Base-by-base conservation (phyloP, 2,113 vertebrate species). In the Mola mola region DNA sequence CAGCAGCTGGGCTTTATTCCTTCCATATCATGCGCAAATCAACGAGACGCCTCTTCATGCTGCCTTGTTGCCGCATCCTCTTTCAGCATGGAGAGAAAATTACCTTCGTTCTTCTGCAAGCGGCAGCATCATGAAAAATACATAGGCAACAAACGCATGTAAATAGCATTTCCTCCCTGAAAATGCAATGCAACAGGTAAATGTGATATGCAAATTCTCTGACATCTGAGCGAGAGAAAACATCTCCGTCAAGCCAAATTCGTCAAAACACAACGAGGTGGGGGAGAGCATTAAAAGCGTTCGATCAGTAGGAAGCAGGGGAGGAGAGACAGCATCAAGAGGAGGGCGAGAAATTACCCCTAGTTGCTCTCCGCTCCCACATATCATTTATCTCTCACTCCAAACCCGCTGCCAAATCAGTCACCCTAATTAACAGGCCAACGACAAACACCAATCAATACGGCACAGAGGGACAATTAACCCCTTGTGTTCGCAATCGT, bases 401-500 rank as follows among this genome's bases (percentile, higher is more conserved):
- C 63, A 47, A 60, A 16, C 48, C 55, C 1, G 31, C 33, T 3
- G 49, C 38, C 70, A 67, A 76, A 85, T 82, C 81, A 77, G 40
- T 83, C 85, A 85, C 33, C 28, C 76, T 89, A 88, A 88, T 88
- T 85, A 87, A 84, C 69, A 58, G 63, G 61, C 61, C 51, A 24
- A 47, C 8, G 1, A 63, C 66, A 22, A 72, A 75, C 73, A 48
- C 33, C 75, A 36, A 71, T 88, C 80, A 50, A 88, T 84, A 50
- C 65, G 4, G 61, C 61, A 21, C 61, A 21, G 40, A 16, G 66
- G 57, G 72, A 61, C 69, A 63, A 81, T 88, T 87, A 88, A 88
- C 85, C 84, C 80, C 70, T 78, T 41, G 51, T 55, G 66, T 73
- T 79, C 66, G 51, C 53, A 41, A 57, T 60, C 20, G 20, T 34